Base-by-base conservation (phyloP, 2,113 vertebrate genomes). In the Calidris pygmaea region DNA sequence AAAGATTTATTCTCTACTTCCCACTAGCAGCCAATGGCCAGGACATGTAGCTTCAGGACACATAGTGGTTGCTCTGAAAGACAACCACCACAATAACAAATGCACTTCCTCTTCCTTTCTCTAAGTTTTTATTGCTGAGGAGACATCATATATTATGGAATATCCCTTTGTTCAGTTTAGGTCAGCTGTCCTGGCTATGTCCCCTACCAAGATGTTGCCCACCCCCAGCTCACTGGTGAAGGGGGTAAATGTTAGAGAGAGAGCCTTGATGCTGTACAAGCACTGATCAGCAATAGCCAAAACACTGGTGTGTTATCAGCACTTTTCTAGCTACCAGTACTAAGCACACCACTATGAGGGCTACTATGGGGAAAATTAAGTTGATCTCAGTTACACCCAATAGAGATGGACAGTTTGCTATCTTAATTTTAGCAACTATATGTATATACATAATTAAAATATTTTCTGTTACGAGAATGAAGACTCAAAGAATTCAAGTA, bases 31-130 rank as follows among this genome's bases (percentile, higher is more conserved):
- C 23, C 3, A 1, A 48, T 29, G 23, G 39, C 22, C 18, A 39
- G 48, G 22, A 48, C 22, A 48, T 21, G 11, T 48, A 48, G 15
- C 5, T 52, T 60, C 70, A 39, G 45, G 41, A 50, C 4, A 2
- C 3, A 2, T n/a, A 41, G 20, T 0, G 0, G 30, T 73, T 81
- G 13, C 20, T 80, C n/a, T 4, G 2, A 21, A 58, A 58, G 50
- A 58, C 39, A n/a, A 73, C 68, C 12, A 17, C 35, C 0, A 0
- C 12, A 37, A 43, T 16, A 60, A 34, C 1, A 1, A 84, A 77
- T 32, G 20, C 2, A 4, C 8, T 17, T 9, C 3, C 3, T 16
- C 8, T 10, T 18, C 39, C 3, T n/a, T 75, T 30, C 17, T 60
- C 23, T 45, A 45, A 68, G 17, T 10, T 37, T 59, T 67, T 52